Evolutionary conservation across 2,113 vertebrate species (phyloP).

Genomic region (Plecotus auritus): DNA sequence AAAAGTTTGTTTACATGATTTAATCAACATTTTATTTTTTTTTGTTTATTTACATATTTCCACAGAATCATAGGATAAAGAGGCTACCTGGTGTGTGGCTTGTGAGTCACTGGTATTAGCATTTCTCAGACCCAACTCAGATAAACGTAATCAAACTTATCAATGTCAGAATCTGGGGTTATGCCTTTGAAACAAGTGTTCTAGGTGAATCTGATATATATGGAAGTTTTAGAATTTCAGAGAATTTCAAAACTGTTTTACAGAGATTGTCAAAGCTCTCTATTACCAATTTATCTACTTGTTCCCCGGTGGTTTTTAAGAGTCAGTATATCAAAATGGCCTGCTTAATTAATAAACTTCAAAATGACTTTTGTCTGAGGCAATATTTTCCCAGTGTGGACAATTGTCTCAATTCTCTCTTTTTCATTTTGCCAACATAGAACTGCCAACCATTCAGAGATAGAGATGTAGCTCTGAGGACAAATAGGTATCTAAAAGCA

Average conservation of each 20-base stretch:
- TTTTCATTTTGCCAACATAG: slow-evolving; percentile 17
- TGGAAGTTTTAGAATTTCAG: neutral
- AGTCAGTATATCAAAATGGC: neutral
- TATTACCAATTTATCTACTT: neutral
- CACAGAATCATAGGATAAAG: neutral
- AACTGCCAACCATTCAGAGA: neutral
- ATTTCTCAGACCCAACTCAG: neutral
- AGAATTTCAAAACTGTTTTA: neutral
- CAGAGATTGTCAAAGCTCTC: neutral
- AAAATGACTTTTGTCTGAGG: neutral
- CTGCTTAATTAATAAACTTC: slow-evolving; percentile 2
- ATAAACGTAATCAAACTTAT: slow-evolving; percentile 2
- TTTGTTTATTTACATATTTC: slow-evolving; percentile 19
- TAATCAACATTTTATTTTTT: slow-evolving; percentile 10
- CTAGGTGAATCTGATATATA: neutral
- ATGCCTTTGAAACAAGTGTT: neutral
- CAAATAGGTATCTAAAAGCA: slow-evolving; percentile 14
- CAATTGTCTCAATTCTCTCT: neutral
- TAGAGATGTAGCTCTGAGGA: neutral
- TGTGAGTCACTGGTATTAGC: neutral
- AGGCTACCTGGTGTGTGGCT: neutral
- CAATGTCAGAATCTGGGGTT: neutral
- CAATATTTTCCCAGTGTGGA: neutral
- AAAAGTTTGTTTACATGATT: neutral
- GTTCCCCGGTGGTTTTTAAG: neutral